Percentiles rank a stretch among this genome's conserved stretches.
Conservation (phyloP, 2,797 vertebrate genomes). For the Onychomys torridus region DNA sequence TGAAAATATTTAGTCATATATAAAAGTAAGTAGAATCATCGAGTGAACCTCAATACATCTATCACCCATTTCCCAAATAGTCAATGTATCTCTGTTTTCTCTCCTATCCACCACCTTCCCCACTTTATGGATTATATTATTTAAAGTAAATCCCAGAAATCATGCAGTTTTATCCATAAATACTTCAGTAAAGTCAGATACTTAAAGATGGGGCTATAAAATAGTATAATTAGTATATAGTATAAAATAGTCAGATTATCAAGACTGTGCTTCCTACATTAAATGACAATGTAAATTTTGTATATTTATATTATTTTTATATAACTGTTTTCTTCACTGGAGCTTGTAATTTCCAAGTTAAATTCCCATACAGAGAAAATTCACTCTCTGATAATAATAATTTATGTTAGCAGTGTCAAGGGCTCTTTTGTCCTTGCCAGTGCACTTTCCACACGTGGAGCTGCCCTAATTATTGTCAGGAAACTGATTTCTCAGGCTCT, state of each 20-base stretch:
- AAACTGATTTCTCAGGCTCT: not conserved
- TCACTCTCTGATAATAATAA: slow-evolving; percentile 3
- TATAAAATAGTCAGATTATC: not conserved
- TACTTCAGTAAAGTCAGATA: slow-evolving; percentile 29
- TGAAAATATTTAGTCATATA: slow-evolving; percentile 21
- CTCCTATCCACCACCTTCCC: not conserved
- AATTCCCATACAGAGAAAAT: slow-evolving; percentile 34
- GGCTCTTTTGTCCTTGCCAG: not conserved
- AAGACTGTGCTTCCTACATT: slow-evolving; percentile 25
- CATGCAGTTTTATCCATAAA: not conserved
- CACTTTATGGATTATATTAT: not conserved
- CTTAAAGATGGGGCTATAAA: not conserved
- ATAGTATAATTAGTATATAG: no score
- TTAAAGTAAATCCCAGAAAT: slow-evolving; percentile 49
- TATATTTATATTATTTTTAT: slow-evolving; percentile 11
- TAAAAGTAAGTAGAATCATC: slow-evolving; percentile 13
- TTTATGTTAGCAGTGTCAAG: not conserved
- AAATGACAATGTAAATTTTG: not conserved
- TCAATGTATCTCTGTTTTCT: not conserved
- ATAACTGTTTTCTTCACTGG: slow-evolving; percentile 22
- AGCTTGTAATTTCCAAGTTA: slow-evolving; percentile 42
- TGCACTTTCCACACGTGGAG: not conserved
- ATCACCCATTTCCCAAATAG: not conserved
- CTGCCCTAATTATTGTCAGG: not conserved
- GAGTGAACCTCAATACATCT: not conserved